Conservation (phyloP, 2,113 vertebrate genomes). For the Gnathonemus longibarbis region DNA sequence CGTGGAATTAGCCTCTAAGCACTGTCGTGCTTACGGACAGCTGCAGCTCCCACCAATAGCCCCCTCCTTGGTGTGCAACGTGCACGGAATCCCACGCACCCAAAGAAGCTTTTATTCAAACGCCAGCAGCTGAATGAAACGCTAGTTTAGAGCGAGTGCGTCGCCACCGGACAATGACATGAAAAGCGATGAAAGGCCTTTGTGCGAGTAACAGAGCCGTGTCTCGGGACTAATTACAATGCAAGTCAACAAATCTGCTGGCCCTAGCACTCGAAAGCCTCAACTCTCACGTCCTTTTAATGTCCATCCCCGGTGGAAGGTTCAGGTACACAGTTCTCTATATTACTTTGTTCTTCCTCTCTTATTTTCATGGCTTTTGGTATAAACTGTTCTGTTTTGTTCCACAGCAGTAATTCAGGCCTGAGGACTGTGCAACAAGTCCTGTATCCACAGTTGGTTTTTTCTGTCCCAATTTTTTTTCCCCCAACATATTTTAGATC, state of each 20-base stretch:
- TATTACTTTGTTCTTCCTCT: neutral
- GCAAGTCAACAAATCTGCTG: neutral
- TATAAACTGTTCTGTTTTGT: neutral
- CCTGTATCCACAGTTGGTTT: neutral
- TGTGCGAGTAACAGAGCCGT: neutral
- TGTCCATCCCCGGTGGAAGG: neutral
- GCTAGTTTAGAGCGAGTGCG: neutral
- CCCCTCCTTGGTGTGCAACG: neutral
- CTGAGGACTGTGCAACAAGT: neutral
- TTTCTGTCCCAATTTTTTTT: neutral
- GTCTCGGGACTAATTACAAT: neutral
- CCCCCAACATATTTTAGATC: neutral
- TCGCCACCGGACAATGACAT: neutral
- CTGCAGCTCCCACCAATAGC: neutral
- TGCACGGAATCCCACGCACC: neutral
- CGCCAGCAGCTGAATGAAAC: neutral
- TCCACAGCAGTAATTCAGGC: neutral
- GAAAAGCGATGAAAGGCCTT: neutral
- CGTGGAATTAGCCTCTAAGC: no score
- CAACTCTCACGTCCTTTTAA: neutral
- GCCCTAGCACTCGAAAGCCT: neutral
- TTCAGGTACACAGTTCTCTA: neutral
- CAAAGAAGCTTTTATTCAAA: neutral
- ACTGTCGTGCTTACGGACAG: neutral
- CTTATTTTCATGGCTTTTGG: neutral